phyloP scores from a whole-genome alignment of 2,888 invertebrate species.

The Elysia crispata region DNA sequence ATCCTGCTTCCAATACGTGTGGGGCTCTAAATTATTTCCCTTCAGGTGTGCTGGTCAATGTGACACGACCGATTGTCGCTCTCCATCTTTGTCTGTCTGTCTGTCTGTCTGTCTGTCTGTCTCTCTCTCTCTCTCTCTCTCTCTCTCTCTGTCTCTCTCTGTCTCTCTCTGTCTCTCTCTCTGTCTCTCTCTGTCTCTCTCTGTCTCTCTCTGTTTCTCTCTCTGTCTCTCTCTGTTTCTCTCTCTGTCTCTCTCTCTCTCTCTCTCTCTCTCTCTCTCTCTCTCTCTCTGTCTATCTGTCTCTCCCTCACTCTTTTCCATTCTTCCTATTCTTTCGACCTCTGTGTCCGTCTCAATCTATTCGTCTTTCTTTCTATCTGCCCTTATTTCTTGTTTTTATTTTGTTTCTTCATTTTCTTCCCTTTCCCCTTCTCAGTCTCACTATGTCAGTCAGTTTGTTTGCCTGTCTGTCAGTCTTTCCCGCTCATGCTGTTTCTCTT shows the following conservation, averaged over 20 bases:
- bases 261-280: conserved; percentile 2
- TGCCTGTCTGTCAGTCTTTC: too few species aligned
- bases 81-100: not conserved
- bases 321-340: not conserved
- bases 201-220: too few species aligned
- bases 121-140: conserved; percentile 3
- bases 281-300: not conserved
- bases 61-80: not conserved
- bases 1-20: too few species aligned
- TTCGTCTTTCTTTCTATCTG: too few species aligned
- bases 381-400: too few species aligned
- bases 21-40: not conserved
- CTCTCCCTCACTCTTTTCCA: not conserved
- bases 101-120: not conserved
- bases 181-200: not conserved
- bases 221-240: too few species aligned
- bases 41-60: not conserved
- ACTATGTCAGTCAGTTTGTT: too few species aligned
- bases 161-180: not conserved
- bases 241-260: too few species aligned
- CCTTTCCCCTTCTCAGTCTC: too few species aligned
- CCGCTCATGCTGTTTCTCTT: too few species aligned
- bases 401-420: too few species aligned
- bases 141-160: not conserved
- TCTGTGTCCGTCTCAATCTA: not conserved